Evolutionary conservation across 2,113 vertebrate genomes (phyloP), one percentile per base, ranked within the genome.

Genomic region (Chloebia gouldiae): DNA sequence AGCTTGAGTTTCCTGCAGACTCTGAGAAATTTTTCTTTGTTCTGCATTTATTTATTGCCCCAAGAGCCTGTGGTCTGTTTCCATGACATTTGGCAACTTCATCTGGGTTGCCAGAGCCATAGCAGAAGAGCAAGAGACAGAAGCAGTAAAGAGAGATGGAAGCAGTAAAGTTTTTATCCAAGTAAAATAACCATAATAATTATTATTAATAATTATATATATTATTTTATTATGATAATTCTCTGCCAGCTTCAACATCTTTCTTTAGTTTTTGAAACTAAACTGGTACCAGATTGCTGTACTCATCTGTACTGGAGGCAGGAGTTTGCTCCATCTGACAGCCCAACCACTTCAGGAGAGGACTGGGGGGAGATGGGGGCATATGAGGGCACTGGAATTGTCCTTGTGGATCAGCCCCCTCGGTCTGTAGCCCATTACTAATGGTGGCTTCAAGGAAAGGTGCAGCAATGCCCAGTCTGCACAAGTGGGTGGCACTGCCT

Each of bases 351-450:
- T 61, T 70, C 21, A 35, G 57, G 33, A 71, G 56, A 65, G 37
- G 30, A 8, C 13, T 22, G 33, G 23, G 15, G 44, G 49, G 13
- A 28, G 12, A 33, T 20, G 56, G 23, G 35, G 31, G 22, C n/a
- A 40, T 1, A 0, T 57, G 28, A 39, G 76, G 25, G 10, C 37
- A 22, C 64, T 42, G 10, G 33, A 72, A 16, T 7, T 64, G 53
- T 40, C 72, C 16, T 24, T 35, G 37, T 69, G 87, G 35, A 56
- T 69, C 53, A 71, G 49, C 13, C 5, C 9, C 25, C 51, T 51
- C 0, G 0, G 10, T n/a, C 49, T 16, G 25, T 15, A 42, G 44
- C 63, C 39, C 17, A 7, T 51, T 13, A 9, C 9, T 64, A 23
- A 8, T 2, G 5, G 23, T 33, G 39, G 6, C 30, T 88, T 45